phyloP scores from a whole-genome alignment of 1,140 invertebrate genomes.

The Heliconius eleuchia region DNA sequence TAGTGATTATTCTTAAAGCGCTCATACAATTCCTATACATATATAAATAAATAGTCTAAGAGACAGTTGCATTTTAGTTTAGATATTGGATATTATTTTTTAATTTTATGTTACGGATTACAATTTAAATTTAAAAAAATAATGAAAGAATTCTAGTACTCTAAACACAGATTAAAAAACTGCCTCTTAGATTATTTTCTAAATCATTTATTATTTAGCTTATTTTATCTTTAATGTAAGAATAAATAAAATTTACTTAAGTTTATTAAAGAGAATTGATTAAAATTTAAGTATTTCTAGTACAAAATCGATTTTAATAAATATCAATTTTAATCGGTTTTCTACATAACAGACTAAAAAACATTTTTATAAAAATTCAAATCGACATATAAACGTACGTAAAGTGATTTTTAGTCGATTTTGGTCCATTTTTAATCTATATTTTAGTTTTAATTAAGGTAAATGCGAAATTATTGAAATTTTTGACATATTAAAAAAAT shows the following conservation, averaged over 20 bases:
- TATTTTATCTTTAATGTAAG: conserved; percentile 5
- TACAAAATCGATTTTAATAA: not conserved
- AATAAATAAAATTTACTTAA: not conserved
- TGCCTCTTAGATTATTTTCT: not conserved
- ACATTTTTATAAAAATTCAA: too few species aligned
- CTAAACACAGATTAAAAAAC: not conserved
- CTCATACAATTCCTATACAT: not conserved
- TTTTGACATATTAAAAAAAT: not conserved
- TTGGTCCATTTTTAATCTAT: not conserved
- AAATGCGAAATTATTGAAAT: not conserved
- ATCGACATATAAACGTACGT: too few species aligned
- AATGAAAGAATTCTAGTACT: too few species aligned
- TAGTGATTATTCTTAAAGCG: not conserved
- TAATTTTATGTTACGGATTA: not conserved
- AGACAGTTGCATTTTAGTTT: not conserved
- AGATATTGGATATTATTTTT: not conserved
- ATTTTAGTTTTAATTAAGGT: not conserved
- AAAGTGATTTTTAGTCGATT: conserved; percentile 6
- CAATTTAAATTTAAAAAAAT: too few species aligned
- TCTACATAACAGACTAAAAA: not conserved
- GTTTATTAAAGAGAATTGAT: not conserved
- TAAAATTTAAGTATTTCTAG: not conserved
- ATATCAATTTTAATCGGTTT: not conserved
- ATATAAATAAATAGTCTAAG: not conserved
- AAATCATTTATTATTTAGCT: not conserved